Base-by-base conservation (phyloP, 2,113 vertebrate genomes). In the Rostratula benghalensis region DNA sequence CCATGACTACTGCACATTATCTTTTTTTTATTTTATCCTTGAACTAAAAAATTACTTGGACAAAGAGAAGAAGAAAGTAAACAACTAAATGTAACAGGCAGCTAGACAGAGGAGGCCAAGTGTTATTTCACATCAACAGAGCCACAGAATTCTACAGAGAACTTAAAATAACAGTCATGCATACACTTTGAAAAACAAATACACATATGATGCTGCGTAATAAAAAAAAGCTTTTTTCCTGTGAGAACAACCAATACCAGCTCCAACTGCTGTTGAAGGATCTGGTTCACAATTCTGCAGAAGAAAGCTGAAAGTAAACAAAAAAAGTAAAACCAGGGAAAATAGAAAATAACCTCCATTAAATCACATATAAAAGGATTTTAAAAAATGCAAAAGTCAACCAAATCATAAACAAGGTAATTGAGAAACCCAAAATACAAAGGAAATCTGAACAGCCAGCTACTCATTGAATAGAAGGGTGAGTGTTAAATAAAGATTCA, bases 231-330 rank as follows among this genome's bases (percentile, higher is more conserved):
- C 21, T 31, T 60, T 86, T 86, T 78, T 77, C 51, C 79, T 93
- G 25, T 83, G 74, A 83, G 46, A 94, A 67, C 39, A 86, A 92
- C 27, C 69, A 73, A 77, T 95, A 70, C 87, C 81, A 89, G 59
- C 80, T 95, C 50, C 68, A 94, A 94, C 78, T 97, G 70, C 68
- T 85, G 81, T 95, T 94, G 84, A 94, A 96, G 41, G 56, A 90
- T 90, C 75, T 93, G 73, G 63, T 87, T 93, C 86, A 92, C 45
- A 89, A 76, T 76, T 87, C 83, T 93, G 80, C 71, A 90, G 80
- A 89, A 51, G 67, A 39, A 90, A 93, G 51, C 70, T 94, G 88
- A 87, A 96, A 96, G 93, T 50, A 88, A 83, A 87, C 37, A 91
- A 89, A 87, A 74, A 93, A 93, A 59, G 68, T 84, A 91, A 93